Base-by-base conservation (phyloP, 2,888 invertebrate species). In the Cerceris rybyensis region DNA sequence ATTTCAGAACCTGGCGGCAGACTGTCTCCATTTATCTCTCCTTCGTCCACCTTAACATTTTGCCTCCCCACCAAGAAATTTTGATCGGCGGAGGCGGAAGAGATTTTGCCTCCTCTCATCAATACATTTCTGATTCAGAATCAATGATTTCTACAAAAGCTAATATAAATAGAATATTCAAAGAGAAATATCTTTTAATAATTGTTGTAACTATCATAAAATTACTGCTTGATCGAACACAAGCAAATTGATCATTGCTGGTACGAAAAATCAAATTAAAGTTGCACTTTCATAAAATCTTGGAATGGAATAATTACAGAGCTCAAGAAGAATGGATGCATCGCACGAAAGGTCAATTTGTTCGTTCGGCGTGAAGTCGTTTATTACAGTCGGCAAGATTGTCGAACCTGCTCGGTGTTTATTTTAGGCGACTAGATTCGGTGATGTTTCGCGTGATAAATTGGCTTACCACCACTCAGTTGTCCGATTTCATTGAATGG, bases 401-500 rank as follows among this genome's bases (percentile, higher is more conserved):
- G 41, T 76, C 16, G 46, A 17, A 16, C 11, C 42, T 57, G 50
- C 46, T 2, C 16, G 7, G 2, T 69, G 43, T 41, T 49, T n/a
- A 49, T 13, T 52, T 74, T 17, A 5, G 14, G 16, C 42, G 58
- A 9, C 11, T 7, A 7, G 52, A 11, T 41, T 42, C 49, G 43
- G 28, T 28, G 28, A 28, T 28, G 68, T 14, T 42, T n/a, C 9
- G 7, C 50, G 57, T 68, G 68, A 78, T 72, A 70, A 72, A 78
- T 78, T 46, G 63, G 7, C 58, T 61, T 61, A 41, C 78, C 68
- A 65, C 50, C 64, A 60, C 60, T 59, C 68, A 42, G 69, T 78
- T 72, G 65, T 78, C 68, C 61, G 78, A 78, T 69, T 72, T 72
- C 72, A 65, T 78, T 78, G 68, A 78, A 78, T 72, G 78, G 60